Percentiles rank a stretch among this genome's conserved stretches.
Conservation (phyloP, 2,888 invertebrate species). For the Petrolisthes cinctipes region DNA sequence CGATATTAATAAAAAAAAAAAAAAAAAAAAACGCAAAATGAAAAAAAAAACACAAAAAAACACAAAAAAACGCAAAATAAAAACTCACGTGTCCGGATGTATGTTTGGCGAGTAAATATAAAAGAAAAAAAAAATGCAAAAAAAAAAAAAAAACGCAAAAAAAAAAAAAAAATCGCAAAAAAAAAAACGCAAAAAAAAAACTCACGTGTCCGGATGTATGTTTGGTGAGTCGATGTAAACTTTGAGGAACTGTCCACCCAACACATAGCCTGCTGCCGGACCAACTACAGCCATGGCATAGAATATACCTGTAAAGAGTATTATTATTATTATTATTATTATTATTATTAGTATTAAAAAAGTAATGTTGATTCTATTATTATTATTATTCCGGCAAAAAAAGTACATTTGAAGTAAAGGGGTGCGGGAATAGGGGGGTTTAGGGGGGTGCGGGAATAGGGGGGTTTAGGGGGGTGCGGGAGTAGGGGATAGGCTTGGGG, state of each 20-base stretch:
- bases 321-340: too few relatives aligned
- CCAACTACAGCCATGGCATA: constrained; percentile 76
- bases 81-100: too few relatives aligned
- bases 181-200: neutral
- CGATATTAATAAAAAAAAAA: too few relatives aligned
- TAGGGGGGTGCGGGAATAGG: neutral
- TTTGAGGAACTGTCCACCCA: constrained; percentile 85
- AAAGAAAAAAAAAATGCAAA: neutral
- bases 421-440: neutral
- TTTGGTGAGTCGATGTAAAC: constrained; percentile 79
- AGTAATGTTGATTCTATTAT: neutral
- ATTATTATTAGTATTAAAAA: too few relatives aligned
- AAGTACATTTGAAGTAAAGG: neutral
- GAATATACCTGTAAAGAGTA: constrained; percentile 75
- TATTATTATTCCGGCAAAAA: neutral
- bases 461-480: too few relatives aligned
- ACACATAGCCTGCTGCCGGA: constrained; percentile 85
- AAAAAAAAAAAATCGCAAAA: neutral
- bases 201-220: constrained; percentile 23
- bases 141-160: neutral
- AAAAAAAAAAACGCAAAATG: too few relatives aligned
- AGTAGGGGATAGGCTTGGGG: too few relatives aligned
- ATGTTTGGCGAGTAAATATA: too few relatives aligned
- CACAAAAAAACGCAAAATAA: too few relatives aligned
- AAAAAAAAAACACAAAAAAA: too few relatives aligned